These are phyloP conservation scores for Phaethornis superciliosus DNA, from an alignment of 2,113 vertebrate genomes.

Conservation along the genomic window DNA sequence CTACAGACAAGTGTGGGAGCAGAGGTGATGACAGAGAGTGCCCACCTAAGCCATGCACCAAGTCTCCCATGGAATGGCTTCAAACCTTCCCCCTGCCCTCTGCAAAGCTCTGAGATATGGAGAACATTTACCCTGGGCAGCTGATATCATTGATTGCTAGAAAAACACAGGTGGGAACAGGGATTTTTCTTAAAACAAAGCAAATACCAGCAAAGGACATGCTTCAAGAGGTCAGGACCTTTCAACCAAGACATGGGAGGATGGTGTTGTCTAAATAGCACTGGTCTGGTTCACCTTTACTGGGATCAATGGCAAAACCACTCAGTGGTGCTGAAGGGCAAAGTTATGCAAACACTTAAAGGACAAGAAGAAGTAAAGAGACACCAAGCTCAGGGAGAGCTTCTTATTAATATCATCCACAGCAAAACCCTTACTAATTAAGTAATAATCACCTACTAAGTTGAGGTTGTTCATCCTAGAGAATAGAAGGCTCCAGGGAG, in stretches of 20 bases:
- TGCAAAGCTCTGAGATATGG: not conserved
- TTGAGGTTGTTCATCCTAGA: too few relatives aligned
- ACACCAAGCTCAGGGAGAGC: not conserved
- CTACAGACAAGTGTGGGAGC: fast-evolving
- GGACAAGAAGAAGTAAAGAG: not conserved
- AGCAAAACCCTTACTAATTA: not conserved
- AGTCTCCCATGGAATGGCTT: not conserved
- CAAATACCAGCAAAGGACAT: not conserved
- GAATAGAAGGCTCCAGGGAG: too few relatives aligned
- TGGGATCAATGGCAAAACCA: not conserved
- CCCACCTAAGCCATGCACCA: not conserved
- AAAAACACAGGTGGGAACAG: not conserved
- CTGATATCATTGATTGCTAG: not conserved
- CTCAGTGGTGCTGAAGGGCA: not conserved
- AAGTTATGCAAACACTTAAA: not conserved
- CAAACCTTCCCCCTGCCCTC: not conserved
- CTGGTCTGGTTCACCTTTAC: not conserved
- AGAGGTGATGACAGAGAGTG: not conserved
- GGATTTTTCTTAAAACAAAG: not conserved
- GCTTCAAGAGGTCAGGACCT: not conserved
- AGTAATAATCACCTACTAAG: too few relatives aligned
- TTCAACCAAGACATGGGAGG: not conserved
- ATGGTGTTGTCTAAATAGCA: not conserved
- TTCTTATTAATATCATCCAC: not conserved
- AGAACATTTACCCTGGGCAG: not conserved